Evolutionary conservation across 2,888 invertebrate genomes (phyloP), one percentile per base, ranked within the genome.

Genomic region (Sturmia bella): DNA sequence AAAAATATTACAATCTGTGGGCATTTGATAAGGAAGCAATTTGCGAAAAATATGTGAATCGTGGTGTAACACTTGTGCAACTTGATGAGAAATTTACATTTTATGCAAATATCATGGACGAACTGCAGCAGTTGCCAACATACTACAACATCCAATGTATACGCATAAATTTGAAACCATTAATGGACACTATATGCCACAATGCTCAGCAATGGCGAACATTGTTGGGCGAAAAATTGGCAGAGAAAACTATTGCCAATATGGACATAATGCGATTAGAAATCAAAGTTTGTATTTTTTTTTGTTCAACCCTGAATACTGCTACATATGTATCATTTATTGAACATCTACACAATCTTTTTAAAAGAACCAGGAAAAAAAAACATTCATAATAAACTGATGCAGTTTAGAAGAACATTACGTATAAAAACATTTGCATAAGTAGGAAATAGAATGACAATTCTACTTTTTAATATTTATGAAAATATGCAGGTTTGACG

Each of bases 31-130:
- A 96, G 89, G 90, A 92, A 69, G 90, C 93, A 11, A 94, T 95
- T 1, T 96, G 96, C 85, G 95, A 96, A 85, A 95, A 95, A 88
- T 97, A 97, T 91, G 92, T 95, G 0, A 92, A 93, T 56, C 94
- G 94, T 83, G 92, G 92, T 84, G 93, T 93, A 6, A 92, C 93
- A 5, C 92, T 95, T 6, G 91, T 92, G 48, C 86, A 89, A 82
- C 96, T 95, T 89, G 97, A 98, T 87, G 95, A 97, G 86, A 96
- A 95, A 89, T 95, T 98, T 87, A 94, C 95, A 89, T 96, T 95
- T 89, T 98, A 96, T 90, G 94, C 94, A 85, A 94, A 94, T 84
- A 94, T 96, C 7, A 93, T 96, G 17, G 92, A 93, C 3, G 95
- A 95, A 83, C 90, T 96, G 63, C 89, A 93, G 11, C 88, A 87